These are phyloP conservation scores for Cheilosia variabilis DNA, from an alignment of 2,888 invertebrate species.

Conservation along the genomic window DNA sequence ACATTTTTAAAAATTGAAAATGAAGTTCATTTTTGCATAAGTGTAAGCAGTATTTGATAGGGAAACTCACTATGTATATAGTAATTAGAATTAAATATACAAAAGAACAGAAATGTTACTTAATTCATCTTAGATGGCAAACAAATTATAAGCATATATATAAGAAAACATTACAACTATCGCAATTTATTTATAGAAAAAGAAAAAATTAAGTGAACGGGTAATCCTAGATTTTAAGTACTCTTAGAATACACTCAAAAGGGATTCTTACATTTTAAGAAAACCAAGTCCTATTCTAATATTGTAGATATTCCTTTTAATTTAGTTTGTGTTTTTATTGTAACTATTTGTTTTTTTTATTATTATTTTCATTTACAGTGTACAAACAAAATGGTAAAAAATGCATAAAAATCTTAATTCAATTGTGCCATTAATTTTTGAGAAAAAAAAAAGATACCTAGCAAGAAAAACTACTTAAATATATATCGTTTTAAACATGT, in stretches of 20 bases:
- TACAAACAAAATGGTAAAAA: constrained; percentile 66
- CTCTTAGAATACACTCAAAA: constrained; percentile 20
- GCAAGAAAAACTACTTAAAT: constrained; percentile 40
- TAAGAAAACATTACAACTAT: constrained; percentile 37
- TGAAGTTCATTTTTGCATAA: constrained; percentile 37
- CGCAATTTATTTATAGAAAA: constrained; percentile 70
- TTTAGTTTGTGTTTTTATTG: constrained; percentile 32
- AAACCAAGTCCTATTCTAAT: constrained; percentile 36
- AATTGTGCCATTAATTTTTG: constrained; percentile 64
- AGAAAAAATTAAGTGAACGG: constrained; percentile 20
- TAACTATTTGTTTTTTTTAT: constrained; percentile 15
- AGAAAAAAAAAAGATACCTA: constrained; percentile 10
- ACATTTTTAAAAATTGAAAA: constrained; percentile 32
- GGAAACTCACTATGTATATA: constrained; percentile 69
- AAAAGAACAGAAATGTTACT: constrained; percentile 61
- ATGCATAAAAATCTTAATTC: constrained; percentile 63
- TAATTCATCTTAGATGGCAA: constrained; percentile 73
- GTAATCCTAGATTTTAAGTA: constrained; percentile 37
- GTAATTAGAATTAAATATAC: constrained; percentile 65
- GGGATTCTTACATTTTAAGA: constrained; percentile 17
- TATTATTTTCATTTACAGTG: constrained; percentile 41
- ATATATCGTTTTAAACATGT: background rate
- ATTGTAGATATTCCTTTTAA: constrained; percentile 58
- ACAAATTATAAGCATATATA: constrained; percentile 37
- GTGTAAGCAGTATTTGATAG: constrained; percentile 64